Evolutionary conservation across 2,113 vertebrate genomes (phyloP), one percentile per base, ranked within the genome.

Genomic region (Lampris megalopsis): DNA sequence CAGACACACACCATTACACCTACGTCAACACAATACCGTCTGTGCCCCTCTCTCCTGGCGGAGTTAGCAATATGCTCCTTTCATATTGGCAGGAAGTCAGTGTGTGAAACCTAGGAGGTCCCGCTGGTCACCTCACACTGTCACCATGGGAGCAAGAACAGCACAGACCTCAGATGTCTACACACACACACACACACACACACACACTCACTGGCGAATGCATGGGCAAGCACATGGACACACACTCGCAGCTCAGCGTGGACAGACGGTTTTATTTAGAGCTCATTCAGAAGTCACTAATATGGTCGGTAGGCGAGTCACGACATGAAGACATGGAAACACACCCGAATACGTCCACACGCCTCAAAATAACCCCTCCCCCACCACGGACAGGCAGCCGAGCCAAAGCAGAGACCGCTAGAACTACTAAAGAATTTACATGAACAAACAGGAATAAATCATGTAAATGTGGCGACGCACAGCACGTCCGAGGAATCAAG

Each of bases 201-300:
- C n/a, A n/a, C n/a, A n/a, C 24, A 45, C 37, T 11, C 59, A 61
- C 10, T 42, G 38, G 42, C 59, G 42, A 38, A 61, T 35, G 13
- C 5, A 61, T 40, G 42, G 38, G 42, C 59, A 61, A 3, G 42
- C 59, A 42, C 59, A 61, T 7, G 37, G 3, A 42, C 10, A 61
- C 59, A 61, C 59, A 61, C 38, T 77, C 73, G 77, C 57, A 72
- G 68, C 81, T 9, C 89, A 87, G 88, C 77, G 13, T 83, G 85
- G 80, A 85, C 90, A 91, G 87, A 87, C 69, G 90, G 90, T 73
- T 64, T 66, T 71, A 73, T 76, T 50, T 59, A 49, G 35, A 75
- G 77, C 71, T 78, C 71, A 73, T 49, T 90, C 73, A 62, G 9
- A 63, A 70, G 80, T 85, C 67, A 91, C 77, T 73, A 80, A 84